Conservation (phyloP, 2,797 vertebrate genomes). For the Silurus aristotelis region DNA sequence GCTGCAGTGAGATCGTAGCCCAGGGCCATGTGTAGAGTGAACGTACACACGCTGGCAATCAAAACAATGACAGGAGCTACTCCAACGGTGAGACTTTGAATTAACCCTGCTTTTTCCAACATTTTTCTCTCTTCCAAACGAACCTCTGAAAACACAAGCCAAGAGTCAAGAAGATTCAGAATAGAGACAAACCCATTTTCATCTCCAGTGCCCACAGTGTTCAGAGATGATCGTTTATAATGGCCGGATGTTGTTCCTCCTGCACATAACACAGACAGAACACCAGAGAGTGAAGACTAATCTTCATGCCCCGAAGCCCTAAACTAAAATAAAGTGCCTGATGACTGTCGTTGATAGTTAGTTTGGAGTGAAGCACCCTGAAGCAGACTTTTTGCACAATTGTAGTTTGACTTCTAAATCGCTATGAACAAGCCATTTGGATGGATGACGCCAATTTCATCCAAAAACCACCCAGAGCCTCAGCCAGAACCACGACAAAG, state of each 20-base stretch:
- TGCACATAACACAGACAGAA: constrained; percentile 21
- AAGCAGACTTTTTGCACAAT: constrained; percentile 46
- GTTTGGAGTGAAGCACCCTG: constrained; percentile 59
- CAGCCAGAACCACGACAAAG: constrained; percentile 36
- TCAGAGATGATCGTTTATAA: constrained; percentile 24
- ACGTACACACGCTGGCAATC: constrained; percentile 83
- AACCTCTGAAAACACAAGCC: constrained; percentile 67
- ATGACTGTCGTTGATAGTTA: constrained; percentile 60
- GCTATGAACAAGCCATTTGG: constrained; percentile 45
- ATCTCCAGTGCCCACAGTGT: background rate
- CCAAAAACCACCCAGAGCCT: constrained; percentile 45
- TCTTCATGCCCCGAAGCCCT: constrained; percentile 21
- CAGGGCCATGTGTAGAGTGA: constrained; percentile 81
- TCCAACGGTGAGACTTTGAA: constrained; percentile 81
- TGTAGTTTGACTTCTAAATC: constrained; percentile 59
- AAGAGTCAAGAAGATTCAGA: constrained; percentile 12
- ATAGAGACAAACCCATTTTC: constrained; percentile 1
- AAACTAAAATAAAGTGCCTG: constrained; percentile 58
- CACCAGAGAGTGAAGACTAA: constrained; percentile 7
- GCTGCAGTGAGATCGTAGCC: constrained; percentile 81
- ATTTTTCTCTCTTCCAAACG: constrained; percentile 75
- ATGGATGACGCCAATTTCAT: constrained; percentile 38
- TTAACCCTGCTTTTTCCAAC: constrained; percentile 74
- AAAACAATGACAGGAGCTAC: constrained; percentile 79
- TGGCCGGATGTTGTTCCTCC: constrained; percentile 3